A percentile compares a stretch with the other conserved stretches of the same genome.
Evolutionary conservation across 2,888 invertebrate species (phyloP).

Genomic region (Noctua janthe): DNA sequence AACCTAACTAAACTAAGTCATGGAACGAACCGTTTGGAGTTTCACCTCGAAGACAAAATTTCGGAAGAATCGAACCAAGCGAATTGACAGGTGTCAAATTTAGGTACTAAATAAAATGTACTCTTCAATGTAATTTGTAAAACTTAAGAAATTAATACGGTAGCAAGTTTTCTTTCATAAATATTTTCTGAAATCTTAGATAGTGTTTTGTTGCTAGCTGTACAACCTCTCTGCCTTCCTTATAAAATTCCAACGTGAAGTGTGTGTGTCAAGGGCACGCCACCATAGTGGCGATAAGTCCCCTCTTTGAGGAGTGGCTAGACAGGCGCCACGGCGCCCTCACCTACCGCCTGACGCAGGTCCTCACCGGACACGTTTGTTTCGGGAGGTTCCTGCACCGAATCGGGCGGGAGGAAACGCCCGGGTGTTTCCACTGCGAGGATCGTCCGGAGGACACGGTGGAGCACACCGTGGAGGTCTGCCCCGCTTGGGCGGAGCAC

Average conservation of each 20-base stretch:
- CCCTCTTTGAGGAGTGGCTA: too few species aligned
- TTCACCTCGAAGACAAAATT: slow-evolving; percentile 14
- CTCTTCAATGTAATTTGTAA: background rate
- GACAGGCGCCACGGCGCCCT: too few species aligned
- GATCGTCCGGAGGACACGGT: too few species aligned
- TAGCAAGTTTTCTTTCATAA: background rate
- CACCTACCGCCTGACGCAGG: too few species aligned
- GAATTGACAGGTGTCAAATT: background rate
- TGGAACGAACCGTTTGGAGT: slow-evolving; percentile 11
- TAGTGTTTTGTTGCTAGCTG: background rate
- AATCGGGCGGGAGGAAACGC: too few species aligned
- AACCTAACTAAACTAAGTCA: slow-evolving; percentile 31
- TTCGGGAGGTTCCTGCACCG: too few species aligned
- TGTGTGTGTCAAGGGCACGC: slow-evolving; percentile 1
- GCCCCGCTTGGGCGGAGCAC: too few species aligned
- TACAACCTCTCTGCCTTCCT: background rate
- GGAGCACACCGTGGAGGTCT: too few species aligned
- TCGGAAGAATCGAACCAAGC: background rate
- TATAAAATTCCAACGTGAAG: background rate
- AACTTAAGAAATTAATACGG: background rate
- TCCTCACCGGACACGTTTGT: too few species aligned
- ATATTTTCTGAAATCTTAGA: background rate
- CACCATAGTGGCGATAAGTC: too few species aligned
- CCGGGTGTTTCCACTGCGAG: too few species aligned
- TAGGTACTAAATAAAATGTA: background rate